A percentile compares a stretch with the other conserved stretches of the same genome.
Evolutionary conservation across 2,797 vertebrate genomes (phyloP).

Genomic region (Naso thynnoides): DNA sequence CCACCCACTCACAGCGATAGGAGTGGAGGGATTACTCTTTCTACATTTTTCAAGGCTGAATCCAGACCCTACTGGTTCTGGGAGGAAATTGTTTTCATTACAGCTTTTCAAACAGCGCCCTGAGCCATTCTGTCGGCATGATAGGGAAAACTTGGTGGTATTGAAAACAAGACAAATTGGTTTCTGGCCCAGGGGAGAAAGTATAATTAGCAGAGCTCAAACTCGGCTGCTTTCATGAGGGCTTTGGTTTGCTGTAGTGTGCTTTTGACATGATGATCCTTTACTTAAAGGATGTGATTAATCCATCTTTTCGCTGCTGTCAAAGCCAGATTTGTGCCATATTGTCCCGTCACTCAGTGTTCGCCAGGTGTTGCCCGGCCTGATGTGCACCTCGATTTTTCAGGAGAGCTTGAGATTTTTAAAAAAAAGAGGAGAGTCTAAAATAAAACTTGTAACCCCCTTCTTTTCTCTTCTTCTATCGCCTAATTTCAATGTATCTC

Average conservation of each 20-base stretch:
- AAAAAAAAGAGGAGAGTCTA: constrained; percentile 44
- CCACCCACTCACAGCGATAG: constrained; percentile 41
- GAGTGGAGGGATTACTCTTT: constrained; percentile 51
- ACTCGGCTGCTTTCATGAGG: constrained; percentile 51
- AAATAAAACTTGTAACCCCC: constrained; percentile 44
- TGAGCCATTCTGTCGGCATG: constrained; percentile 46
- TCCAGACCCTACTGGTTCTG: constrained; percentile 53
- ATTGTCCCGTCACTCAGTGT: constrained; percentile 56
- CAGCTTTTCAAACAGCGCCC: constrained; percentile 54
- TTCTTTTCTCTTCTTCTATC: neutral
- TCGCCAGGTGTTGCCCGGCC: constrained; percentile 50
- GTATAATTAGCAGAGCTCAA: constrained; percentile 71
- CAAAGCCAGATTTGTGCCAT: constrained; percentile 54
- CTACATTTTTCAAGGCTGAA: constrained; percentile 53
- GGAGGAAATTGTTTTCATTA: constrained; percentile 64
- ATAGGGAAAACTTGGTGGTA: constrained; percentile 55
- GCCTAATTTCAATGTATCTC: constrained; percentile 7
- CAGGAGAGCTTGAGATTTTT: constrained; percentile 33
- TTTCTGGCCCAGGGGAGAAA: constrained; percentile 56
- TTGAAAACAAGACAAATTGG: constrained; percentile 78
- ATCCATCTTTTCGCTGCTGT: constrained; percentile 52
- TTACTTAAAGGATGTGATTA: constrained; percentile 34
- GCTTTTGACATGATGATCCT: constrained; percentile 32
- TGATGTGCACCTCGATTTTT: constrained; percentile 33
- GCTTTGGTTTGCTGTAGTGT: constrained; percentile 45